Base-by-base conservation (phyloP, 2,797 vertebrate species). In the Columba guinea region DNA sequence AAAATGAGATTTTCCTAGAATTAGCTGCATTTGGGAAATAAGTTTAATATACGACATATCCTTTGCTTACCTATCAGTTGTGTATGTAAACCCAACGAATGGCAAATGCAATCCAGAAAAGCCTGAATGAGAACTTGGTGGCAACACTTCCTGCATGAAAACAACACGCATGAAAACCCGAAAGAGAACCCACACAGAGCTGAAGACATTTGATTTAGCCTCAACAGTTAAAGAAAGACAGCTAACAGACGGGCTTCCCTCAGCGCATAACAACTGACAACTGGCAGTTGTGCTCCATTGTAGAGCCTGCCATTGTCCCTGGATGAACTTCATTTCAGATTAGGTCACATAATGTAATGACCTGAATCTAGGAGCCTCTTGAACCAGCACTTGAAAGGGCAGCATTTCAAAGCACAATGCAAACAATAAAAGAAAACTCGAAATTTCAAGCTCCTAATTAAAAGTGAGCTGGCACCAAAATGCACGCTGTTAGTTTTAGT, bases 1-100 rank as follows among this genome's bases (percentile, higher is more conserved):
- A 88, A 80, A 58, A 70, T 11, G 7, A 75, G 34, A 78, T 46
- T 44, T 84, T 51, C 30, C 35, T 55, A 69, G 26, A 62, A 77
- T 44, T 11, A 79, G 44, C 30, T 81, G 39, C 46, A 73, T 73
- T 75, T 85, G 24, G 23, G 62, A 93, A 76, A 76, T 9, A 70
- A 65, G 17, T 51, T 77, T 35, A 86, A 80, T 6, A 27, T 80
- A 44, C 7, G 86, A 64, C 6, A 35, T 35, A 60, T 39, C n/a
- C 46, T 84, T 51, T 91, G 97, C 99, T 68, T 98, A 99, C 98
- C 99, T 99, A 74, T 99, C 98, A 4, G 99, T 99, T 84, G 99
- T 99, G 97, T 99, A 99, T 2, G 99, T 99, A 96, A 99, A 99
- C 71, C 99, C 99, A 15, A 99, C 98, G 1, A 99, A 99, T 1